Percentiles rank a stretch among this genome's conserved stretches.
These are phyloP conservation scores for Ischnura elegans DNA, from an alignment of 2,888 invertebrate species.

Conservation along the genomic window DNA sequence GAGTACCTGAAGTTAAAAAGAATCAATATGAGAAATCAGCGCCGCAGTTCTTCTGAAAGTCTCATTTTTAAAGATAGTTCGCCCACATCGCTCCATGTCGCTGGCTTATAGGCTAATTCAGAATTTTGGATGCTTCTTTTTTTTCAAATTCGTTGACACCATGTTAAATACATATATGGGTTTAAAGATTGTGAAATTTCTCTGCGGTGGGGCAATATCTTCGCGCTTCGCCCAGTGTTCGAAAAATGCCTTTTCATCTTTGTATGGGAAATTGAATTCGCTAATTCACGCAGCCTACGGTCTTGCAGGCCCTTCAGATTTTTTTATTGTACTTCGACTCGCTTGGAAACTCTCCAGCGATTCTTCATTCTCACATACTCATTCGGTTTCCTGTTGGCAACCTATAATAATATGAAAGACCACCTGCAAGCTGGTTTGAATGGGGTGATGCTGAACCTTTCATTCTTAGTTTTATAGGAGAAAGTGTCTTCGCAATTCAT, in stretches of 20 bases:
- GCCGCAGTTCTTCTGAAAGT: too few species aligned
- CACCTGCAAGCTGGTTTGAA: neutral
- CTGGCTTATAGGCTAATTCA: too few species aligned
- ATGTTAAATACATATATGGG: neutral
- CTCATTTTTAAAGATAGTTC: too few species aligned
- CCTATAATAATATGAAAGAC: neutral
- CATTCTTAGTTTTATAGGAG: neutral
- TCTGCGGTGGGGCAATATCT: neutral
- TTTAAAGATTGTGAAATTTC: neutral
- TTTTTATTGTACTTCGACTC: neutral
- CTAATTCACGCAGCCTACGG: neutral
- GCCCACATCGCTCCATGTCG: too few species aligned
- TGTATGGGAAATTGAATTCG: neutral
- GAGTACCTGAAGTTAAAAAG: too few species aligned
- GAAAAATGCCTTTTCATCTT: neutral
- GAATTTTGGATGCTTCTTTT: too few species aligned
- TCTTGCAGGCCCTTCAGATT: neutral
- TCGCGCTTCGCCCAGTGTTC: neutral
- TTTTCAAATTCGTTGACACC: neutral
- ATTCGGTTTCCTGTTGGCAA: neutral
- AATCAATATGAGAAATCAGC: too few species aligned
- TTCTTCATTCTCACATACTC: neutral
- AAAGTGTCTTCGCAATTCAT: too few species aligned
- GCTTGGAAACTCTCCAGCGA: neutral
- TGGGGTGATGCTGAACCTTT: neutral